These are phyloP conservation scores for Spodoptera litura DNA, from an alignment of 1,140 invertebrate species.

Conservation along the genomic window DNA sequence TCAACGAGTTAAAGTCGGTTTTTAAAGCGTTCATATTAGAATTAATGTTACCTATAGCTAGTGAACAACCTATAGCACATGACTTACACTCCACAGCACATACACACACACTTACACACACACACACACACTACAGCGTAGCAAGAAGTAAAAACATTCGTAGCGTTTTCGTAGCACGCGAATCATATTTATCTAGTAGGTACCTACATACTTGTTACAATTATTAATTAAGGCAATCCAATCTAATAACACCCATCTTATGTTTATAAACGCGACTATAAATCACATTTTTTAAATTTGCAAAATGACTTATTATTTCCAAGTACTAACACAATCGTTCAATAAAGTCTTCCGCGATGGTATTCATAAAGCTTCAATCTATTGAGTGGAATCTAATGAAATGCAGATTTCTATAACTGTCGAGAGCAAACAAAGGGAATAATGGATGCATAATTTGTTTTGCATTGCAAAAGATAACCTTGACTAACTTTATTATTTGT, in stretches of 20 bases:
- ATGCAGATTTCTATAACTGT: not conserved
- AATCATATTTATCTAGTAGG: not conserved
- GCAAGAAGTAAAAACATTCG: not conserved
- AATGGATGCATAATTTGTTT: constrained; percentile 7
- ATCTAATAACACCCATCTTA: too few relatives aligned
- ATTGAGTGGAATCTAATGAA: constrained; percentile 7
- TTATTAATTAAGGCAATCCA: not conserved
- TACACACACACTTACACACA: too few relatives aligned
- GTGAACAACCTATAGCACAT: too few relatives aligned
- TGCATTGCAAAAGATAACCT: not conserved
- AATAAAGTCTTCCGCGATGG: not conserved
- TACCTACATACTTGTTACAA: not conserved
- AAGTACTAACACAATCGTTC: not conserved
- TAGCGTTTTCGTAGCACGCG: not conserved
- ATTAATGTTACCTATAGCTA: too few relatives aligned
- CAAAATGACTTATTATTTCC: not conserved
- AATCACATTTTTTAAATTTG: too few relatives aligned
- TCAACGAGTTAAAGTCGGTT: too few relatives aligned
- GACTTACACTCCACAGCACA: too few relatives aligned
- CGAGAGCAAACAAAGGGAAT: constrained; percentile 13
- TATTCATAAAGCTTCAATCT: constrained; percentile 12
- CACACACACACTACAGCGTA: not conserved
- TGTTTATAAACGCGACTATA: too few relatives aligned
- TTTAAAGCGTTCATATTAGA: too few relatives aligned
- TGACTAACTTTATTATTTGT: not conserved